phyloP scores from a whole-genome alignment of 2,888 invertebrate species.

The Trissolcus japonicus region DNA sequence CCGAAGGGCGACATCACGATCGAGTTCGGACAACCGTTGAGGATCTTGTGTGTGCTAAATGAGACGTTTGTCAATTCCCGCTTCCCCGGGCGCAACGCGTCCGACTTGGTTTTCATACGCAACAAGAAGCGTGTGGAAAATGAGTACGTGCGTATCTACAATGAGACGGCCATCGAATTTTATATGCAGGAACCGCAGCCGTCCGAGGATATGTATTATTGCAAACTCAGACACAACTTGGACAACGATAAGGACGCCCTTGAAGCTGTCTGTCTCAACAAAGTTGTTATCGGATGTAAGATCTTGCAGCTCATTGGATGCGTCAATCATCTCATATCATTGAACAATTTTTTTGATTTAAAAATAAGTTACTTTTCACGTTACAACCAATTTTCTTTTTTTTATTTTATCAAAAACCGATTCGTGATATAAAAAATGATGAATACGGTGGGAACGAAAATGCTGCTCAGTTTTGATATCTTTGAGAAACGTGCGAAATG shows the following conservation, averaged over 20 bases:
- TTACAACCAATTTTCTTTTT: too few species aligned
- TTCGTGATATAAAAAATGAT: too few species aligned
- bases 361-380: too few species aligned
- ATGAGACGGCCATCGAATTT: conserved; percentile 81
- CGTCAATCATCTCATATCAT: too few species aligned
- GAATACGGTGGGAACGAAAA: too few species aligned
- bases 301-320: neutral
- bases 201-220: conserved; percentile 78
- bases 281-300: conserved; percentile 80
- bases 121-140: conserved; percentile 72
- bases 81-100: conserved; percentile 78
- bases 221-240: conserved; percentile 75
- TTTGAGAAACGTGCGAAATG: too few species aligned
- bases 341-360: too few species aligned
- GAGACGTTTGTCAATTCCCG: conserved; percentile 72
- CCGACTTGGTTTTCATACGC: conserved; percentile 77
- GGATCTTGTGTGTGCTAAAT: conserved; percentile 81
- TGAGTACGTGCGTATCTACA: conserved; percentile 78
- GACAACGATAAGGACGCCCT: conserved; percentile 52
- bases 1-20: conserved; percentile 80
- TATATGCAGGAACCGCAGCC: conserved; percentile 79
- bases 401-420: too few species aligned
- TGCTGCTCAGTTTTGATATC: too few species aligned
- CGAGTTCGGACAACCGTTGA: conserved; percentile 80
- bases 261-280: conserved; percentile 78